These are phyloP conservation scores for Excalfactoria chinensis DNA, from an alignment of 2,113 vertebrate genomes.

Conservation along the genomic window DNA sequence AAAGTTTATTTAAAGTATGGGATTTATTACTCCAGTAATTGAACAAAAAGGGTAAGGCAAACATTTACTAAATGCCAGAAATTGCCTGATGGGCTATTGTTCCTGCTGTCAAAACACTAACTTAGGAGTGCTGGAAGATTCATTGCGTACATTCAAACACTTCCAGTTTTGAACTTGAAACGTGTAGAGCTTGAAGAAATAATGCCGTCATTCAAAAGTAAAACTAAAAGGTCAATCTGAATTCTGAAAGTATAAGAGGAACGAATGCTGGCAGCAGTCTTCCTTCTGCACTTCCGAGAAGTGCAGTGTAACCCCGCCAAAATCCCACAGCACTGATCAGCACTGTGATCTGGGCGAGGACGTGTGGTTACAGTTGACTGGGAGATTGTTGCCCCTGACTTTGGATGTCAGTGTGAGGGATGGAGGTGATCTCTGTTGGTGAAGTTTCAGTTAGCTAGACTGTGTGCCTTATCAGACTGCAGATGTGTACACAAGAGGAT, in stretches of 20 bases:
- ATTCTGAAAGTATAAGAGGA: not conserved
- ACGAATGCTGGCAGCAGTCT: accelerated
- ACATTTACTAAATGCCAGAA: not conserved
- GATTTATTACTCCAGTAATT: not conserved
- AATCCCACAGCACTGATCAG: not conserved
- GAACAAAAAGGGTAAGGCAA: not conserved
- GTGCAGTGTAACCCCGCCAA: not conserved
- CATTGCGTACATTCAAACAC: not conserved
- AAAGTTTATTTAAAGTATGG: not conserved
- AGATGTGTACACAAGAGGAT: not conserved
- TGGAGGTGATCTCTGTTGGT: not conserved
- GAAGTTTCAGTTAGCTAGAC: not conserved
- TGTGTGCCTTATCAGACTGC: not conserved
- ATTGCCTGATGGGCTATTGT: not conserved
- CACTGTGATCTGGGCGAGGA: not conserved
- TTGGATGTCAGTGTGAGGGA: accelerated
- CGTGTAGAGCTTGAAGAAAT: not conserved
- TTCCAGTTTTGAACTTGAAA: not conserved
- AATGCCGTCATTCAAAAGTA: not conserved
- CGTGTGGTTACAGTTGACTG: not conserved
- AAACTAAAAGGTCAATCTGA: not conserved
- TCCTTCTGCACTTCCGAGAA: not conserved
- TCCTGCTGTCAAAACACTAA: not conserved
- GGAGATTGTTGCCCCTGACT: not conserved
- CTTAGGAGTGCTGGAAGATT: not conserved